phyloP scores from a whole-genome alignment of 1,140 invertebrate species.

The Calosoma granatense region DNA sequence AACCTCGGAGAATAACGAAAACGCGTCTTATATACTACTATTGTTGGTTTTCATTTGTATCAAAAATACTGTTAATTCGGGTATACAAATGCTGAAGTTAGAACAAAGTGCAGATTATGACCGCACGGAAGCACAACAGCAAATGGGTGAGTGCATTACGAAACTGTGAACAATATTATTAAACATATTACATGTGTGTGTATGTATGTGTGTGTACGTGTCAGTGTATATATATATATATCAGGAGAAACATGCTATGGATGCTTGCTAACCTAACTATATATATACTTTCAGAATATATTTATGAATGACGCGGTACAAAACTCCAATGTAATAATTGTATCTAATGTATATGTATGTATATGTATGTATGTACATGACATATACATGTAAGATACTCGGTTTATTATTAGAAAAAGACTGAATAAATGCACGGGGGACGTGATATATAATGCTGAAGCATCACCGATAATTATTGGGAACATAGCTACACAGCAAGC shows the following conservation, averaged over 20 bases:
- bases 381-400: no score
- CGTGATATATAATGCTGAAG: no score
- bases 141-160: not conserved
- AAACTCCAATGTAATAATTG: not conserved
- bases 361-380: no score
- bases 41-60: constrained; percentile 1
- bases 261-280: constrained; percentile 1
- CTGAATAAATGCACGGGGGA: no score
- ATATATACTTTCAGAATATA: not conserved
- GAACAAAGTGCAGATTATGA: not conserved
- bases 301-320: no score
- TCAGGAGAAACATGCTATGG: constrained; percentile 1
- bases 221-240: no score
- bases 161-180: constrained; percentile 2
- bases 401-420: no score
- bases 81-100: not conserved
- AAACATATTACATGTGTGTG: constrained; percentile 3
- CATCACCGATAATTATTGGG: no score
- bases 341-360: no score
- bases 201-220: no score
- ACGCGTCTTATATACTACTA: not conserved
- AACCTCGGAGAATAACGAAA: not conserved
- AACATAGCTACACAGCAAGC: not conserved
- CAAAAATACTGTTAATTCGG: constrained; percentile 9
- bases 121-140: not conserved